Evolutionary conservation across 2,888 invertebrate species (phyloP).

Genomic region (Eupeodes latifasciatus): DNA sequence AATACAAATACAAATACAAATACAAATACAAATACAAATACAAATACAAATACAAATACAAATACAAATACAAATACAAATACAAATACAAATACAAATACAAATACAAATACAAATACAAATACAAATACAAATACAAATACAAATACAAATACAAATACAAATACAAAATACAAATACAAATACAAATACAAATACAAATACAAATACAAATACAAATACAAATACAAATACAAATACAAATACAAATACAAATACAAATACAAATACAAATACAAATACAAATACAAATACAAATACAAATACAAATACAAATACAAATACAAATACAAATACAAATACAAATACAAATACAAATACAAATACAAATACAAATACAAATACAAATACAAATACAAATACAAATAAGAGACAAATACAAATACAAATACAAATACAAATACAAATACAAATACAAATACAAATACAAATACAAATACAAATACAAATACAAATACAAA

Average conservation of each 20-base stretch:
- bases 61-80: conserved; percentile 17
- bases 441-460: not conserved
- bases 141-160: conserved; percentile 1
- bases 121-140: conserved; percentile 14
- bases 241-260: conserved; percentile 1
- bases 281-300: conserved; percentile 5
- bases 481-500: not conserved
- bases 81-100: conserved; percentile 15
- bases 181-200: not conserved
- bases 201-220: conserved; percentile 5
- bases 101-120: conserved; percentile 17
- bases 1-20: too few relatives aligned
- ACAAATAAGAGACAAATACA: not conserved
- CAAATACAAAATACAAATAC: conserved; percentile 5
- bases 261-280: conserved; percentile 5
- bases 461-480: not conserved
- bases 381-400: conserved; percentile 5
- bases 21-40: too few relatives aligned
- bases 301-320: conserved; percentile 1
- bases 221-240: conserved; percentile 5
- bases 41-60: too few relatives aligned
- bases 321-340: conserved; percentile 5
- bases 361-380: conserved; percentile 1
- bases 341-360: conserved; percentile 5
- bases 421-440: not conserved